Conservation (phyloP, 2,113 vertebrate genomes). For the Corythornis cristatus region DNA sequence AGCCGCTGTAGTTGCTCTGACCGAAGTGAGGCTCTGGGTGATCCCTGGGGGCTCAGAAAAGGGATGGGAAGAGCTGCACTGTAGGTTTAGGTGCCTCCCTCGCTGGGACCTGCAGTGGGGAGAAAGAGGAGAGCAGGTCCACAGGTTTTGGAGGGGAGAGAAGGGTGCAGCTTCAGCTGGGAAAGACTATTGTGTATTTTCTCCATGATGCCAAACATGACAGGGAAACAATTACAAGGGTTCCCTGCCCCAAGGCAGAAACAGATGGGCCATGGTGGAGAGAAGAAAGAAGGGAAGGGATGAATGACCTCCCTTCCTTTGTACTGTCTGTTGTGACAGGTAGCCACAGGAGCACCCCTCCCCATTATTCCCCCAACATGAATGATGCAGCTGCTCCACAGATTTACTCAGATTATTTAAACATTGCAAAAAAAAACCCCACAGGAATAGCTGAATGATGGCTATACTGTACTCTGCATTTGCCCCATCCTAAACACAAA, state of each 20-base stretch:
- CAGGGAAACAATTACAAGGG: not conserved
- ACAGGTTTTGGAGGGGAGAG: not conserved
- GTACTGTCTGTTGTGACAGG: not conserved
- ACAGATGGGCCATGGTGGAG: not conserved
- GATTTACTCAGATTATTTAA: not conserved
- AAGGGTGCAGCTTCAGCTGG: not conserved
- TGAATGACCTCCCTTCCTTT: not conserved
- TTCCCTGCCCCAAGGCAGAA: not conserved
- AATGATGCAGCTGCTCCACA: not conserved
- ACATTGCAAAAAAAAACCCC: not conserved
- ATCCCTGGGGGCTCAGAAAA: not conserved
- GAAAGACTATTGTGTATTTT: not conserved
- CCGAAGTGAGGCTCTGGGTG: not conserved
- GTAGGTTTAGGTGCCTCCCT: not conserved
- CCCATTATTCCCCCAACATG: not conserved
- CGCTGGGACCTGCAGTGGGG: not conserved
- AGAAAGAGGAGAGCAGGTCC: not conserved
- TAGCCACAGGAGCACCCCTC: not conserved
- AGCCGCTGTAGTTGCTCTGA: not conserved
- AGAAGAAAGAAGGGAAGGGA: not conserved
- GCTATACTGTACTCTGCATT: not conserved
- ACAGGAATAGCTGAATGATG: not conserved
- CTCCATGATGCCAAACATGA: not conserved
- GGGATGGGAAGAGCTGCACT: not conserved
- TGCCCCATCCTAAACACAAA: not conserved